Percentiles rank a stretch among this genome's conserved stretches.
Conservation (phyloP, 2,113 vertebrate species). For the Opisthocomus hoazin region DNA sequence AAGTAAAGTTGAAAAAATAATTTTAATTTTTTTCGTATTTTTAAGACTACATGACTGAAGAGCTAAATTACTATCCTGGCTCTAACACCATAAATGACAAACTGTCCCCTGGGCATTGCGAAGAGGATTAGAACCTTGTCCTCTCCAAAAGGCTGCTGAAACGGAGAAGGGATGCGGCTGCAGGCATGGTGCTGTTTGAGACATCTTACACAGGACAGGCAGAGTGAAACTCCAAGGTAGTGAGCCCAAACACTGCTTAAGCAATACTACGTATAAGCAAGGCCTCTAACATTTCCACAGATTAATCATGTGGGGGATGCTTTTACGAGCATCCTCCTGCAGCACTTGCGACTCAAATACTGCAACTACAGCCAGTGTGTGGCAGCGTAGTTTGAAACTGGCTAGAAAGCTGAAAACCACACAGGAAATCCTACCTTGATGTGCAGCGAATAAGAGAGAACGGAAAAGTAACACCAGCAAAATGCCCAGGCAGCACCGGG, state of each 20-base stretch:
- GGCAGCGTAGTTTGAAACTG: neutral
- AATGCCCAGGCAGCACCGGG: neutral
- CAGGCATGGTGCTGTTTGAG: neutral
- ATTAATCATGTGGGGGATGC: accelerated
- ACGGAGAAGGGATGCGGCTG: neutral
- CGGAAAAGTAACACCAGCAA: too few relatives aligned
- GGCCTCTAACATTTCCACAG: neutral
- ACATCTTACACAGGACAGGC: neutral
- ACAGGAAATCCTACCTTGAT: neutral
- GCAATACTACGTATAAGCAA: neutral
- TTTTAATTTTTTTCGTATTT: neutral
- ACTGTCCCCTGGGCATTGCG: too few relatives aligned
- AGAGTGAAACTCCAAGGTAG: neutral
- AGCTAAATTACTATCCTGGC: neutral
- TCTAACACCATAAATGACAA: too few relatives aligned
- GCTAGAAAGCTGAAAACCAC: neutral
- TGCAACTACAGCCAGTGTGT: neutral
- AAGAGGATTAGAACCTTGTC: neutral
- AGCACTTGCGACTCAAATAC: neutral
- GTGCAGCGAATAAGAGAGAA: neutral
- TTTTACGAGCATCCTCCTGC: neutral
- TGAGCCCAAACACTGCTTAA: neutral
- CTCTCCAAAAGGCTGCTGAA: neutral
- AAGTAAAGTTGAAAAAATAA: neutral
- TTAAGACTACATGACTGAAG: neutral